Evolutionary conservation across 2,888 invertebrate genomes (phyloP).

Genomic region (Leptinotarsa juncta): DNA sequence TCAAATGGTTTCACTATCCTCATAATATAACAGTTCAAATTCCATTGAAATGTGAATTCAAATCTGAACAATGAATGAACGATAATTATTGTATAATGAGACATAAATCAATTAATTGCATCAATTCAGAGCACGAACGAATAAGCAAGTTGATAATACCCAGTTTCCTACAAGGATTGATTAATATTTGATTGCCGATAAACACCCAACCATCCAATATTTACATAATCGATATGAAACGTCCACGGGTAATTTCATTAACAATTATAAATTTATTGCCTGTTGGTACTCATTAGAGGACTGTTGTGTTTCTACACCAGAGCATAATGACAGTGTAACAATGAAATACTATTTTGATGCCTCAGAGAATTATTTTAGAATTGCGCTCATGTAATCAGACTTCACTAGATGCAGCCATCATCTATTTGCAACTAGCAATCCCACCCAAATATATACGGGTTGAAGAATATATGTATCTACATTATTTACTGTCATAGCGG

Average conservation of each 20-base stretch:
- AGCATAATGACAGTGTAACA: not conserved
- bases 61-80: not conserved
- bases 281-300: conserved; percentile 4
- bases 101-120: not conserved
- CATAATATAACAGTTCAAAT: not conserved
- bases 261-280: not conserved
- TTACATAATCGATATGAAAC: conserved; percentile 6
- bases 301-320: not conserved
- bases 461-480: too few species aligned
- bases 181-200: conserved; percentile 8
- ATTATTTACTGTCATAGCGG: too few species aligned
- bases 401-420: not conserved
- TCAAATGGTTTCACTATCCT: too few species aligned
- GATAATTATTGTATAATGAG: conserved; percentile 2
- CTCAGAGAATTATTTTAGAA: not conserved
- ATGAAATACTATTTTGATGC: not conserved
- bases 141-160: not conserved
- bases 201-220: not conserved
- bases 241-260: conserved; percentile 2
- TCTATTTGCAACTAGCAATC: too few species aligned
- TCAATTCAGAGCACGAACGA: not conserved
- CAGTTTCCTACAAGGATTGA: conserved; percentile 1
- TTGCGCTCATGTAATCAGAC: not conserved
- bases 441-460: too few species aligned
- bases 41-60: not conserved